Evolutionary conservation across 1,140 invertebrate species (phyloP), one percentile per base, ranked within the genome.

Genomic region (Drosophila chauvacae): DNA sequence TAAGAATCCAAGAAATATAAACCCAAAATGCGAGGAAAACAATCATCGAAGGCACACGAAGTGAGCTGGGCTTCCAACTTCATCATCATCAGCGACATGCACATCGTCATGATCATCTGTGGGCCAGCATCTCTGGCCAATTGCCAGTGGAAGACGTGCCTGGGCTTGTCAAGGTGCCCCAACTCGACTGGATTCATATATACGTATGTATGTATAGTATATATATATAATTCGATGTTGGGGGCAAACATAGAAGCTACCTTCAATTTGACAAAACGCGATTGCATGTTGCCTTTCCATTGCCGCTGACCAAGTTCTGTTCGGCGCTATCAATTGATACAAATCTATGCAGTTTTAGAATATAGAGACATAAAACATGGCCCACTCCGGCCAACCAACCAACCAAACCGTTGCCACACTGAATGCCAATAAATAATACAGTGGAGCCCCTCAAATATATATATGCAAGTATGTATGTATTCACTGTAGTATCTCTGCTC

Each of bases 391-490:
- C 64, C 23, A 44, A 10, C 30, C 20, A 28, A 13, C 41, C 10
- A 44, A 39, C 57, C 41, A 5, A 44, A 39, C 57, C 63, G 33
- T 60, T 69, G 80, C 63, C 75, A 44, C 76, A 77, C 68, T 77
- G 81, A 81, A 75, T 90, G 83, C 72, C 87, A 81, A 91, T 91
- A 91, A 91, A 91, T 91, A 88, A 91, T 91, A 75, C 73, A 70
- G 39, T 56, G 57, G 26, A 57, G 59, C 73, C 64, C 53, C 50
- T 56, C 55, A 63, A 56, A 44, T 62, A 85, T 44, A 80, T 37
- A 53, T 9, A 9, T 7, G 7, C 5, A 6, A 1, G 7, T 20
- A 42, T 39, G 18, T 55, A 53, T 66, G 20, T 45, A 53, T 50
- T 59, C 26, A 50, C 35, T 56, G 53, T 56, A 56, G 51, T 55